Evolutionary conservation across 2,797 vertebrate species (phyloP), one percentile per base, ranked within the genome.

Genomic region (Crenichthys baileyi): DNA sequence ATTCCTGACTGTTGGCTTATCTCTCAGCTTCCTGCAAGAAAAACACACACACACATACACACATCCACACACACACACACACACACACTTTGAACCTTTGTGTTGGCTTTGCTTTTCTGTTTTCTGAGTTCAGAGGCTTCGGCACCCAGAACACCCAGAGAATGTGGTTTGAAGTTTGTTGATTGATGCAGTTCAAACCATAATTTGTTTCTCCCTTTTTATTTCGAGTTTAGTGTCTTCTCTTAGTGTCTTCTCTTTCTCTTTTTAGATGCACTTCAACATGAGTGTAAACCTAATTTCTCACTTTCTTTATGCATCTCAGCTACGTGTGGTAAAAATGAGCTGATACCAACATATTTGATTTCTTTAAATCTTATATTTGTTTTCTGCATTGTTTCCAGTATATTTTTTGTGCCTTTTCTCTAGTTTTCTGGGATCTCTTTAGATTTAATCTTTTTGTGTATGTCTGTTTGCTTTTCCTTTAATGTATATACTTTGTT

Each of bases 1-100:
- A 79, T 85, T 88, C 83, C 80, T 73, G 6, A 56, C 51, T 67
- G 82, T 77, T 56, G 22, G 76, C 83, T 79, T 77, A 81, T 79
- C 79, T 50, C 67, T 31, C 55, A 7, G 67, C 44, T 63, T 75
- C 56, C 73, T 61, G 12, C 58, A 73, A 36, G n/a, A 67, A 46
- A 6, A 5, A 76, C 48, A 26, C 26, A 8, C n/a, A n/a, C 11
- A 63, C 44, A 50, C n/a, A 61, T 29, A 8, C 18, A 12, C 60
- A 36, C 11, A 0, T 6, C 31, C 26, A 36, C 20, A 20, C 29
- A 24, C 16, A 63, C 22, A n/a, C 26, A 39, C 46, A 20, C 53
- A 12, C 60, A 18, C 60, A 0, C 60, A 67, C 36, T 1, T 5
- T 56, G 55, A 24, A 12, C 22, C 15, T 70, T 70, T 46, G 7